Evolutionary conservation across 2,797 vertebrate genomes (phyloP).

Genomic region (Lagocephalus sceleratus): DNA sequence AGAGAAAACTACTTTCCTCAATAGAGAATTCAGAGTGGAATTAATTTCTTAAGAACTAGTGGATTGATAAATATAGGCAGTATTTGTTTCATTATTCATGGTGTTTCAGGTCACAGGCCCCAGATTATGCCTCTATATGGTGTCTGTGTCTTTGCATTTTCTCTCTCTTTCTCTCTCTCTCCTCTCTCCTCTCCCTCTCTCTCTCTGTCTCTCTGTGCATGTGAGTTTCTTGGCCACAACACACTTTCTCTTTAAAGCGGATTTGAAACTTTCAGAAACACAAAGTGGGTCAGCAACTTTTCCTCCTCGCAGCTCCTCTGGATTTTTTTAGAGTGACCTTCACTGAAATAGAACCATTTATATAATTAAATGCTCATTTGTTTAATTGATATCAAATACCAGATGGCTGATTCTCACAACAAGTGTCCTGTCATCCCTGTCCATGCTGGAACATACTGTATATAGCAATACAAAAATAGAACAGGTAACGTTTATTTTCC

Average conservation of each 20-base stretch:
- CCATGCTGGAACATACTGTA: too few species aligned
- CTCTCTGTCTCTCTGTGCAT: background rate
- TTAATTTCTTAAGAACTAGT: slow-evolving; percentile 31
- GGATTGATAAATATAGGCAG: slow-evolving; percentile 50
- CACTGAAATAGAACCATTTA: slow-evolving; percentile 1
- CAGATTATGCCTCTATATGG: background rate
- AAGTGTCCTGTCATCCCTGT: too few species aligned
- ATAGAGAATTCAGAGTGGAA: too few species aligned
- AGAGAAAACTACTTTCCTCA: too few species aligned
- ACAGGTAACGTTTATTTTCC: too few species aligned
- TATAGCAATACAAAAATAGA: too few species aligned
- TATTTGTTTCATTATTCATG: slow-evolving; percentile 52
- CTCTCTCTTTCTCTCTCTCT: too few species aligned
- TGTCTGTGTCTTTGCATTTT: too few species aligned
- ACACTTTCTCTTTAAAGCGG: slow-evolving; percentile 50
- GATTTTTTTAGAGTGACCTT: slow-evolving; percentile 2
- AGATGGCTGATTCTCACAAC: too few species aligned
- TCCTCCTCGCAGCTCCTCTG: slow-evolving; percentile 8
- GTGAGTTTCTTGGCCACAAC: slow-evolving; percentile 31
- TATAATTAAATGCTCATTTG: background rate
- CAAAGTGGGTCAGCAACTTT: slow-evolving; percentile 72
- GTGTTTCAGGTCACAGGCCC: slow-evolving; percentile 41
- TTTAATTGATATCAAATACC: too few species aligned
- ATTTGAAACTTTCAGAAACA: slow-evolving; percentile 64
- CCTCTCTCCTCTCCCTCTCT: too few species aligned